Evolutionary conservation across 1,140 invertebrate genomes (phyloP), one percentile per base, ranked within the genome.

Genomic region (Drosophila funebris): DNA sequence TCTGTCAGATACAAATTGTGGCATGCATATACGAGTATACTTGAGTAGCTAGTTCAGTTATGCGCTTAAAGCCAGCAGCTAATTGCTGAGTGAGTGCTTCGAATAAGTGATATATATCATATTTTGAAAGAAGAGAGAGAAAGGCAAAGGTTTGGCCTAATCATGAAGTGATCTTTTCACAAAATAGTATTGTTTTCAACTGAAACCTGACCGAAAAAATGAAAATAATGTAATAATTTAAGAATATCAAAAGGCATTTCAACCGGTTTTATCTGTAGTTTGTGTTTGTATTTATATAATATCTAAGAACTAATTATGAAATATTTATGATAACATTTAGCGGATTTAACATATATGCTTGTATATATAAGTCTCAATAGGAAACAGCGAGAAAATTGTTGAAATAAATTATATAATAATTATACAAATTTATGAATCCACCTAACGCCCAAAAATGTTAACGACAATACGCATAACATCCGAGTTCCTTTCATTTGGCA

Each of bases 401-500:
- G 29, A 18, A 41, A 60, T 68, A 50, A 22, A 44, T 41, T 4
- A 18, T 33, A 57, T 41, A 52, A 39, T 56, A 11, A 62, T 56
- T 69, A 73, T 73, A 56, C 57, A 69, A 69, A 69, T 53, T 36
- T 29, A 9, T 37, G 16, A 24, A 43, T 73, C n/a, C 58, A 44
- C 67, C 83, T 67, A 54, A 82, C 83, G 82, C 82, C 60, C 48
- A n/a, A 24, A 44, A 50, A 29, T 8, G 13, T 2, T 24, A 1
- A 13, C 11, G 33, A 36, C 33, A 36, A 36, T 44, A 67, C 52
- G 60, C 67, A 27, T 16, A 54, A 39, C 52, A 58, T 41, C 36
- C 13, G 22, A 39, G 39, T 22, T 75, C 68, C 78, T 76, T 66
- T 88, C 73, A 78, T 73, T 76, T 87, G 83, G 83, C 83, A 88